phyloP scores from a whole-genome alignment of 2,113 vertebrate genomes.

The Rostratula benghalensis region DNA sequence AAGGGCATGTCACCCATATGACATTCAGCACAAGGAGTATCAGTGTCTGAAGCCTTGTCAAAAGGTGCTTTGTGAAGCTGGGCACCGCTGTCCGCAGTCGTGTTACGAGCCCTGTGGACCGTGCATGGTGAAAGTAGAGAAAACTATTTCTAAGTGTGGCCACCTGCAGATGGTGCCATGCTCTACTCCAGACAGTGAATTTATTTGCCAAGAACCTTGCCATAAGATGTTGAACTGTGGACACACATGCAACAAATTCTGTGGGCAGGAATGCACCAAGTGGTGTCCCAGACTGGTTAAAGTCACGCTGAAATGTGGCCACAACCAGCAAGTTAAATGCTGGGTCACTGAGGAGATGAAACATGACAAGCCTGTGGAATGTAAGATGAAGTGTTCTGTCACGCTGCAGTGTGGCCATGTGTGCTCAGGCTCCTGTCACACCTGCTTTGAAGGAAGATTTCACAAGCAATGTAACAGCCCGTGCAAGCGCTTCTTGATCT shows the following conservation, averaged over 20 bases:
- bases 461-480: constrained; percentile 76
- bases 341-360: neutral
- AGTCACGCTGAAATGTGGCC: constrained; percentile 81
- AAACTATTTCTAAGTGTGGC: constrained; percentile 79
- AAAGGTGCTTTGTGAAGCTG: constrained; percentile 80
- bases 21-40: constrained; percentile 82
- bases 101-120: constrained; percentile 79
- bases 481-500: constrained; percentile 83
- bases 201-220: constrained; percentile 82
- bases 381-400: constrained; percentile 69
- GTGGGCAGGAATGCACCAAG: constrained; percentile 77
- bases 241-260: constrained; percentile 78
- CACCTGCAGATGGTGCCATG: constrained; percentile 90
- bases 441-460: constrained; percentile 84
- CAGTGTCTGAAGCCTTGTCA: constrained; percentile 84
- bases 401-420: constrained; percentile 84
- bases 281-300: constrained; percentile 72
- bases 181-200: constrained; percentile 65
- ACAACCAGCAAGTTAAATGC: constrained; percentile 78
- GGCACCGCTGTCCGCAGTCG: constrained; percentile 78
- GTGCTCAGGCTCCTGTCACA: constrained; percentile 83
- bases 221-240: constrained; percentile 78
- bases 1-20: constrained; percentile 89
- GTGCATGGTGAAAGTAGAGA: constrained; percentile 81
- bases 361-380: constrained; percentile 50